Evolutionary conservation across 2,888 invertebrate genomes (phyloP), one percentile per base, ranked within the genome.

Genomic region (Polydrusus pterygomalis): DNA sequence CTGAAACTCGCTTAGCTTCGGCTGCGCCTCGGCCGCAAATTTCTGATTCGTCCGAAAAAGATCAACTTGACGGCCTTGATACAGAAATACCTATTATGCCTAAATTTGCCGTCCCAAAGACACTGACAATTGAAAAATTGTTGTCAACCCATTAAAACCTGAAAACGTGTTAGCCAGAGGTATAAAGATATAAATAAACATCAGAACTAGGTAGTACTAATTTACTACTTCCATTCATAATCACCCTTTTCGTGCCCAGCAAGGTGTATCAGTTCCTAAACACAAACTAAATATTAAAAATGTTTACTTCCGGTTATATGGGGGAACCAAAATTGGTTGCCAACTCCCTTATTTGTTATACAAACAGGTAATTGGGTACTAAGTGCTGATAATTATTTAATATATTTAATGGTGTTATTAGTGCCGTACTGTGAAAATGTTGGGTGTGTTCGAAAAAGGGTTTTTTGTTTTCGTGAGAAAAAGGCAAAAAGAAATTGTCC

Each of bases 331-430:
- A 54, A 71, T 71, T 56, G 64, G 13, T 18, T 20, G 43, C 25
- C 20, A 30, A 54, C 8, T 54, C 64, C 56, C 30, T 64, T 71
- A 34, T 56, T 71, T 64, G 64, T 20, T 40, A 43, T 18, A 49
- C 8, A 43, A 45, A 38, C 45, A 17, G 69, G 45, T 69, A 74
- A 74, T 69, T 74, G 64, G 17, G 63, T 54, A 56, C 68, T 69
- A 74, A 74, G 62, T 9, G 58, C 45, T 56, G 10, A 62, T 69
- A 74, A 69, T 54, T 34, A 17, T 18, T 69, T 40, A 15, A 18
- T 60, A 18, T 60, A 40, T 74, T 68, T 74, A 45, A 63, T 69
- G 51, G 20, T 40, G 54, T 64, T 13, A 69, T 74, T 74, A 74
- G 74, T 40, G 30, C 6, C 11, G 15, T 10, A 45, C n/a, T 54